Evolutionary conservation across 2,888 invertebrate species (phyloP).

Genomic region (Archaeoteleia sp.): DNA sequence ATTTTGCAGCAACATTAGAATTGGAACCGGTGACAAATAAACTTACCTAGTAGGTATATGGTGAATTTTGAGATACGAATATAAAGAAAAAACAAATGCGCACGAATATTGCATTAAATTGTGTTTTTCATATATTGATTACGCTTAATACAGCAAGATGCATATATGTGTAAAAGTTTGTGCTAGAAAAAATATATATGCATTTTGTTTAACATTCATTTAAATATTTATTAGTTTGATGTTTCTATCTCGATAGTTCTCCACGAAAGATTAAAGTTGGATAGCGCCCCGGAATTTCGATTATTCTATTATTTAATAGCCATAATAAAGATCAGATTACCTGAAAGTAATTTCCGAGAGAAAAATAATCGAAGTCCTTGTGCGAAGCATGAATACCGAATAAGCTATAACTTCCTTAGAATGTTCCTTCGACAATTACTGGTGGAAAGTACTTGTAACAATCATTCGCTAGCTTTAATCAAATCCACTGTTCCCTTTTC

Average conservation of each 20-base stretch:
- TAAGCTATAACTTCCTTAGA: constrained; percentile 24
- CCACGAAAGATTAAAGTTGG: no score
- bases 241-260: no score
- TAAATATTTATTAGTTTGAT: no score
- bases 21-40: constrained; percentile 56
- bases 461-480: constrained; percentile 28
- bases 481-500: constrained; percentile 46
- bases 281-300: no score
- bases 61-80: constrained; percentile 55
- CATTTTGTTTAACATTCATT: no score
- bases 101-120: not conserved
- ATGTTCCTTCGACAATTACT: constrained; percentile 19
- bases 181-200: no score
- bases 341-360: no score
- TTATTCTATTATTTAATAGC: no score
- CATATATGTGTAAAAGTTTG: no score
- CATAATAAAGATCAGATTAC: no score
- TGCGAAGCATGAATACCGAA: no score
- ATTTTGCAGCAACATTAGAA: constrained; percentile 59
- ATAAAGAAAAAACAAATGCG: constrained; percentile 56
- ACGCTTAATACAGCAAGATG: constrained; percentile 6
- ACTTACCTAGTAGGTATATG: constrained; percentile 65
- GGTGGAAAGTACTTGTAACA: constrained; percentile 32
- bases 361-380: constrained; percentile 22
- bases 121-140: not conserved